phyloP scores from a whole-genome alignment of 2,113 vertebrate species.

The Lonchura striata region DNA sequence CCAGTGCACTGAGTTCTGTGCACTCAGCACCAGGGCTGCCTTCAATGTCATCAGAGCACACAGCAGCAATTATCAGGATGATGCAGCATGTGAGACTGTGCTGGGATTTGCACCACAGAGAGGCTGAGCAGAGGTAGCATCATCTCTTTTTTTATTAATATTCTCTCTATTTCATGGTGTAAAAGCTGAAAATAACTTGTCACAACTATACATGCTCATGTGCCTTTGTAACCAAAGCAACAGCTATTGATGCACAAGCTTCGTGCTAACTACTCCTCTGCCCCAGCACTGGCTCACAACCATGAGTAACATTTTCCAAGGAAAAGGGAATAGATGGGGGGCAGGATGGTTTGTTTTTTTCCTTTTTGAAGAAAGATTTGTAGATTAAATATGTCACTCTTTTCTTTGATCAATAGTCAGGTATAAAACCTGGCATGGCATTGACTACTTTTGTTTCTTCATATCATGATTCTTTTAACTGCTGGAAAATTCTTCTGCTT shows the following conservation, averaged over 20 bases:
- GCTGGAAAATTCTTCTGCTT: not conserved
- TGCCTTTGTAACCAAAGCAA: slow-evolving; percentile 65
- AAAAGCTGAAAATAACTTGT: slow-evolving; percentile 62
- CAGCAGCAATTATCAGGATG: not conserved
- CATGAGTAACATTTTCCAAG: not conserved
- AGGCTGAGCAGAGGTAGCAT: slow-evolving; percentile 27
- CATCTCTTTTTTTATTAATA: slow-evolving; percentile 14
- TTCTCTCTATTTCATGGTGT: slow-evolving; percentile 33
- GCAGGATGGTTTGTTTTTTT: not conserved
- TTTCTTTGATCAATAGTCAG: not conserved
- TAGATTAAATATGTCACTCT: not conserved
- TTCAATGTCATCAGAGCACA: slow-evolving; percentile 2
- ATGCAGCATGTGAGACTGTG: slow-evolving; percentile 12
- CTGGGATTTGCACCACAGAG: not conserved
- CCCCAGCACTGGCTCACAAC: not conserved
- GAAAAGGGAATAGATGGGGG: not conserved
- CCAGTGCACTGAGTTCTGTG: not conserved
- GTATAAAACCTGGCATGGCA: not conserved
- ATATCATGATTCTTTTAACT: not conserved
- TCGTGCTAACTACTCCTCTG: slow-evolving; percentile 30
- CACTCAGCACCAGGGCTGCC: not conserved
- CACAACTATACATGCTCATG: slow-evolving; percentile 5
- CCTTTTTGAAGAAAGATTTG: not conserved
- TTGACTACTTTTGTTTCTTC: not conserved
- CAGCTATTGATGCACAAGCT: slow-evolving; percentile 41